Evolutionary conservation across 2,888 invertebrate species (phyloP), one percentile per base, ranked within the genome.

Genomic region (Tachina fera): DNA sequence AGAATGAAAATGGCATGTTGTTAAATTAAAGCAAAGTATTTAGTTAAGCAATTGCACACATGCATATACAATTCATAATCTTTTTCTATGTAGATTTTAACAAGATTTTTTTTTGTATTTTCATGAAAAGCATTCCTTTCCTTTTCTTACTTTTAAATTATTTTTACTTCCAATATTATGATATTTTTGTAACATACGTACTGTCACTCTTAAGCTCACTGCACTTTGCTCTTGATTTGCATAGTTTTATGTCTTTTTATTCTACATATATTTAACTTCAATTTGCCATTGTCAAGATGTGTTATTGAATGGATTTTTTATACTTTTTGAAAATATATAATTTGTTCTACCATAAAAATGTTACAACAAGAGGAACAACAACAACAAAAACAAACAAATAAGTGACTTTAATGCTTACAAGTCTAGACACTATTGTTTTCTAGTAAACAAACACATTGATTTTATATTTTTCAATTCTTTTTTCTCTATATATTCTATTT

Each of bases 341-440:
- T 67, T 77, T 78, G 51, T n/a, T 85, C 56, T 47, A 22, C 67
- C 77, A 85, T 82, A 80, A 68, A 45, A 79, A 72, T 80, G 43
- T 86, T 75, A 45, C 74, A 75, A 81, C 43, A 61, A 81, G 31
- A 61, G 60, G 71, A 79, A 86, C 31, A 61, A 81, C 43, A 61
- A 65, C 75, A 79, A 86, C 31, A 61, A 81, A 31, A 61, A 65
- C 75, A 79, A 86, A 65, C 75, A 79, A 86, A 45, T 51, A 74
- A 80, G 79, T 76, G 86, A 79, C 71, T 86, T 83, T 86, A 86
- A 83, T 86, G 72, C 83, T 86, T 65, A 79, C 11, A 79, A 76
- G 86, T 86, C 86, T 86, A 86, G 86, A 86, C 86, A 76, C 76
- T 63, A 83, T 86, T 86, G 86, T 86, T 79, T 86, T 86, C 83